Conservation (phyloP, 2,888 invertebrate species). For the Zhengitettix transpicula region DNA sequence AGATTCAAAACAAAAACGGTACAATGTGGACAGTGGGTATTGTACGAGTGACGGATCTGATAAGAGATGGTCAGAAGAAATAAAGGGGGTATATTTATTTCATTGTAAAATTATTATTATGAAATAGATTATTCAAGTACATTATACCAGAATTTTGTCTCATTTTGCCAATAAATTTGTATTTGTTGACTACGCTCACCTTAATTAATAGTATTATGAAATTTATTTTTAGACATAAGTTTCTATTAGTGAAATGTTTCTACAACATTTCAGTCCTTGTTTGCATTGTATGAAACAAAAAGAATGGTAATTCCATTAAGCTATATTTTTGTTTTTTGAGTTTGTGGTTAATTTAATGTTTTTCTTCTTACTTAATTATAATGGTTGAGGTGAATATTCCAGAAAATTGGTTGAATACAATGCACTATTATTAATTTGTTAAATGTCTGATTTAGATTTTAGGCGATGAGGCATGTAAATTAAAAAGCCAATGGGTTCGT, state of each 20-base stretch:
- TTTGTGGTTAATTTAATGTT: neutral
- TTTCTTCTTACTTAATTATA: neutral
- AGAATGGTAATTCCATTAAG: too few species aligned
- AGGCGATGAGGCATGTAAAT: constrained; percentile 4
- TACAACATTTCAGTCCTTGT: neutral
- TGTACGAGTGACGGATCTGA: constrained; percentile 67
- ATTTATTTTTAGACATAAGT: neutral
- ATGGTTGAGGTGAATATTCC: neutral
- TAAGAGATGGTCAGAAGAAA: constrained; percentile 70
- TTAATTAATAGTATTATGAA: neutral
- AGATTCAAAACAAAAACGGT: constrained; percentile 33
- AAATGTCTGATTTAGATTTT: neutral
- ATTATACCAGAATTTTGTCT: neutral
- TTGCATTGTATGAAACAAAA: too few species aligned
- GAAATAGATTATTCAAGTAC: neutral
- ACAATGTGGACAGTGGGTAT: constrained; percentile 80
- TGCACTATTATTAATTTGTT: neutral
- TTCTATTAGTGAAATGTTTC: neutral
- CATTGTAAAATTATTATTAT: neutral
- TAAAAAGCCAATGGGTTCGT: constrained; percentile 7
- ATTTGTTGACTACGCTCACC: neutral
- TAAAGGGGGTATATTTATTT: constrained; percentile 28
- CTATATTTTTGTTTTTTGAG: too few species aligned
- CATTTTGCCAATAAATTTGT: too few species aligned
- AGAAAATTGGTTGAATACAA: neutral